phyloP scores from a whole-genome alignment of 2,888 invertebrate genomes.

The Nycteola revayana region DNA sequence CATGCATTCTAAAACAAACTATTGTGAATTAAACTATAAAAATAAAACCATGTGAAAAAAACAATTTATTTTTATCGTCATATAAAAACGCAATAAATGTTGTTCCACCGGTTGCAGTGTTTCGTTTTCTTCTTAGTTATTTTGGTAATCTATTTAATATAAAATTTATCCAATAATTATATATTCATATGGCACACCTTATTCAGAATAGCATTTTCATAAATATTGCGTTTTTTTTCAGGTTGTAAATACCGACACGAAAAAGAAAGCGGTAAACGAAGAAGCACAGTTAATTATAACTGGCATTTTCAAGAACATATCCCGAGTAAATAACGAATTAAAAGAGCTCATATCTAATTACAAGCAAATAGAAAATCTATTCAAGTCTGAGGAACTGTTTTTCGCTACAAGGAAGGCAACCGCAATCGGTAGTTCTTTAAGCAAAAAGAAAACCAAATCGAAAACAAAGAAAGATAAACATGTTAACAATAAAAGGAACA shows the following conservation, averaged over 20 bases:
- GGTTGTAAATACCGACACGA: slow-evolving; percentile 18
- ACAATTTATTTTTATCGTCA: slow-evolving; percentile 22
- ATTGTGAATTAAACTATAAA: slow-evolving; percentile 30
- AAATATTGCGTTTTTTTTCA: no score
- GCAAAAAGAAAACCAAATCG: no score
- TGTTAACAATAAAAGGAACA: no score
- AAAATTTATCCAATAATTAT: no score
- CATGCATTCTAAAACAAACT: no score
- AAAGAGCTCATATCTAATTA: slow-evolving; percentile 56
- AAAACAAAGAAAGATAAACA: no score
- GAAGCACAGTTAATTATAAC: slow-evolving; percentile 25
- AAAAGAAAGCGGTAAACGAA: slow-evolving; percentile 2
- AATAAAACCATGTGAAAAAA: slow-evolving; percentile 13
- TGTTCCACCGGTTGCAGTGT: slow-evolving; percentile 28
- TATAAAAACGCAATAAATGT: slow-evolving; percentile 41
- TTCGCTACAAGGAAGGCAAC: no score
- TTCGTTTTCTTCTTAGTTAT: slow-evolving; percentile 26
- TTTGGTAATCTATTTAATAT: no score
- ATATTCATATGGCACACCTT: no score
- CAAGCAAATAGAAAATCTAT: slow-evolving; percentile 47
- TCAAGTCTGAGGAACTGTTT: no score
- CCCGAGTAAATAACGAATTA: slow-evolving; percentile 51
- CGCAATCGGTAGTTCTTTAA: no score
- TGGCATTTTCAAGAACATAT: slow-evolving; percentile 57
- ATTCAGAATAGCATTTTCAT: no score